Evolutionary conservation across 2,888 invertebrate genomes (phyloP), one percentile per base, ranked within the genome.

Genomic region (Athripsodes cinereus): DNA sequence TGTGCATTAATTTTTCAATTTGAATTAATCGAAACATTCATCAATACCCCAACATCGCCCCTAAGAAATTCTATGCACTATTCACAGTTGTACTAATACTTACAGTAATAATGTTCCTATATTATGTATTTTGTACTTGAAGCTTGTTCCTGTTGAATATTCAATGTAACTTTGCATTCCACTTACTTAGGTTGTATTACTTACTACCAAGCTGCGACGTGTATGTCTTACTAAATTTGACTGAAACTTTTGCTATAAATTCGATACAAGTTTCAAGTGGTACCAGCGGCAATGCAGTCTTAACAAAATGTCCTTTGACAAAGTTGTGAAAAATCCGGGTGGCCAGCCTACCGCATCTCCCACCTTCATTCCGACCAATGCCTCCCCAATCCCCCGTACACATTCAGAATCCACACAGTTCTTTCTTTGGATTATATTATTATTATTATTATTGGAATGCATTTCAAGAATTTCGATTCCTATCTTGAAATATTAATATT

Each of bases 241-340:
- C 56, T 52, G 34, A 56, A 56, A 56, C 51, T 56, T 56, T 56
- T 52, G 46, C 52, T 19, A 50, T 44, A 56, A 56, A 56, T 57
- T 31, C 52, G 22, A 57, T 57, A 57, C 52, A 52, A 57, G 57
- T 57, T 52, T 48, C 40, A 40, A 40, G 16, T 40, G 40, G n/a
- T 40, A 40, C 40, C n/a, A 40, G 52, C 52, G 47, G 47, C 52
- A 46, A 18, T 57, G 57, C 57, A 57, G 57, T 48, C 57, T 56
- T 52, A 52, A 57, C 52, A 57, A 57, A 8, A 54, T 56, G 56
- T 56, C 56, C 58, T 54, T 55, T 50, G 61, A 55, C 55, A 60
- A 58, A 58, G 40, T 40, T 8, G 53, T 56, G 61, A 61, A 61
- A 61, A 61, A 61, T 61, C 58, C 46, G 58, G 49, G 54, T 35